Conservation (phyloP, 2,797 vertebrate genomes). For the Hipposideros larvatus region DNA sequence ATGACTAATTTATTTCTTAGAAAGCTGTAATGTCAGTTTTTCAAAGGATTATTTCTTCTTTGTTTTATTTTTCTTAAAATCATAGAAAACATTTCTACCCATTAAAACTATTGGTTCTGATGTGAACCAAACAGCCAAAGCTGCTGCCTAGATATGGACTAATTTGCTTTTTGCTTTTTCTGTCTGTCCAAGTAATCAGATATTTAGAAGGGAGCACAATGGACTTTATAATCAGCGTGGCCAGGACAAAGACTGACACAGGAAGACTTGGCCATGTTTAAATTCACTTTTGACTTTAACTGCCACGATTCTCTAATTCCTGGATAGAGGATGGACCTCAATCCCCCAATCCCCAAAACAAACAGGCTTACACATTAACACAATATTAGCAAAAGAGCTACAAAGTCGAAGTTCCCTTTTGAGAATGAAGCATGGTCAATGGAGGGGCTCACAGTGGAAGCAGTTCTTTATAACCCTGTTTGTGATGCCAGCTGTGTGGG, state of each 20-base stretch:
- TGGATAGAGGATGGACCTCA: background rate
- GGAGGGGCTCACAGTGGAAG: background rate
- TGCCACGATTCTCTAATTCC: background rate
- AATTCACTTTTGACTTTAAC: background rate
- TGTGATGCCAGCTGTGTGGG: background rate
- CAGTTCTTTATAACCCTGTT: background rate
- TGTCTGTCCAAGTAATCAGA: background rate
- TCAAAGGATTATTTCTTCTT: conserved; percentile 5
- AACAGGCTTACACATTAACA: background rate
- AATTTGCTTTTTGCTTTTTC: background rate
- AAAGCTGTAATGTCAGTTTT: background rate
- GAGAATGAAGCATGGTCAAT: background rate
- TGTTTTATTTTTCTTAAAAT: background rate
- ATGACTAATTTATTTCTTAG: conserved; percentile 23
- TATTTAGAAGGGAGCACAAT: background rate
- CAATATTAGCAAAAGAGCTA: background rate
- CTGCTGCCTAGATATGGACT: background rate
- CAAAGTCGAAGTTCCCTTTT: background rate
- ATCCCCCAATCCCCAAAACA: background rate
- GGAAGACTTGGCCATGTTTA: conserved; percentile 1
- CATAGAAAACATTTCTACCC: conserved; percentile 17
- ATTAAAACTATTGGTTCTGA: conserved; percentile 39
- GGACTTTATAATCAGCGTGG: background rate
- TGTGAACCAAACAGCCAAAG: background rate
- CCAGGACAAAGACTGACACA: background rate